Evolutionary conservation across 2,797 vertebrate species (phyloP).

Genomic region (Denticeps clupeoides): DNA sequence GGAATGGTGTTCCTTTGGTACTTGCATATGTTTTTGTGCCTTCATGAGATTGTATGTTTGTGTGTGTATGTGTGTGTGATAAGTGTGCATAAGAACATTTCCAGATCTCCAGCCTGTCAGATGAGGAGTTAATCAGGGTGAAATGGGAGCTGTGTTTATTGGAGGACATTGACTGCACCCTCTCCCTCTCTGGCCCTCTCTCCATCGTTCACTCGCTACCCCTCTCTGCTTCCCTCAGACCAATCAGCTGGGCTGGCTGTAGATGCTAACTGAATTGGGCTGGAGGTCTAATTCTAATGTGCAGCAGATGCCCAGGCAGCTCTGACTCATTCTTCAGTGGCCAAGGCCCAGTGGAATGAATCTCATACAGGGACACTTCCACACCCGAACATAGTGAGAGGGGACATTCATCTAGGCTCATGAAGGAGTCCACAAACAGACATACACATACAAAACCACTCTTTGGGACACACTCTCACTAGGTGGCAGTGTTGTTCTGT

Average conservation of each 20-base stretch:
- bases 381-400: not conserved
- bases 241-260: conserved; percentile 52
- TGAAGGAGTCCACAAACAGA: not conserved
- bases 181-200: conserved; percentile 26
- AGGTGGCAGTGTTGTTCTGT: conserved; percentile 65
- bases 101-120: conserved; percentile 3
- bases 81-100: conserved; percentile 12
- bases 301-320: conserved; percentile 60
- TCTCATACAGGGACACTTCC: not conserved
- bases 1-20: too few relatives aligned
- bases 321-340: too few relatives aligned
- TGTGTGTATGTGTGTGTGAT: not conserved
- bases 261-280: conserved; percentile 64
- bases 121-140: conserved; percentile 26
- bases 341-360: too few relatives aligned
- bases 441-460: conserved; percentile 1
- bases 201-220: too few relatives aligned
- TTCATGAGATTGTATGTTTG: not conserved
- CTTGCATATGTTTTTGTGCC: not conserved
- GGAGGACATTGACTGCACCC: conserved; percentile 10
- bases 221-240: conserved; percentile 27
- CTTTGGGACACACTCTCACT: conserved; percentile 38
- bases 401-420: conserved; percentile 2
- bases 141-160: conserved; percentile 17
- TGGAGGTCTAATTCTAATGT: conserved; percentile 63